Evolutionary conservation across 2,113 vertebrate genomes (phyloP).

Genomic region (Petroica traversi): DNA sequence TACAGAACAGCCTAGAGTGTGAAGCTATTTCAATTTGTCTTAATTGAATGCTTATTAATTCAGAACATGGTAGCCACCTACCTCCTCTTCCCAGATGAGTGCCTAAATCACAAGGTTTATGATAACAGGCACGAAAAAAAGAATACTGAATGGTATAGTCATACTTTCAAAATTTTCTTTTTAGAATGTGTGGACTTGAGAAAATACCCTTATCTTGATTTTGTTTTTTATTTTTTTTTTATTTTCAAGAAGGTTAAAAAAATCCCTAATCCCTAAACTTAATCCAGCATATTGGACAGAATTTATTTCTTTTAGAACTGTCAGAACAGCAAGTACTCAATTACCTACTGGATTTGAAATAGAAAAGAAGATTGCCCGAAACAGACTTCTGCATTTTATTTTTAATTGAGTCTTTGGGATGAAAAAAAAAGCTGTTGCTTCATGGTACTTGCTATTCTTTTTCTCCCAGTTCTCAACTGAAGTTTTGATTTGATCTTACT

Average conservation of each 20-base stretch:
- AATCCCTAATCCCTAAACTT: not conserved
- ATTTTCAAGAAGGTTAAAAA: not conserved
- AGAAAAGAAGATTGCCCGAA: not conserved
- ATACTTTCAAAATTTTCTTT: not conserved
- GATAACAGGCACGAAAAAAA: not conserved
- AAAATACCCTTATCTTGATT: not conserved
- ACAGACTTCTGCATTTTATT: not conserved
- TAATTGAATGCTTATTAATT: constrained; percentile 3
- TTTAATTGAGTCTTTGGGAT: not conserved
- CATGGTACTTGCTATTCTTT: not conserved
- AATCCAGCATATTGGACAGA: not conserved
- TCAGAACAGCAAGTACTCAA: not conserved
- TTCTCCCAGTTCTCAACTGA: not conserved
- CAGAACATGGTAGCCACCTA: not conserved
- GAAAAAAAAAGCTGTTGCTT: not conserved
- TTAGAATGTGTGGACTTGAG: not conserved
- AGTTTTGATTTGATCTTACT: not conserved
- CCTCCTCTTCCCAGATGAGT: not conserved
- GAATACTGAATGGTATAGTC: not conserved
- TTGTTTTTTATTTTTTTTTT: not conserved
- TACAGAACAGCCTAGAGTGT: not conserved
- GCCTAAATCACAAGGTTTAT: not conserved
- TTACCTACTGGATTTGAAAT: not conserved
- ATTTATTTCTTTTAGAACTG: not conserved
- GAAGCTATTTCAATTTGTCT: not conserved